These are phyloP conservation scores for Microctonus hyperodae DNA, from an alignment of 2,888 invertebrate species.

Conservation along the genomic window DNA sequence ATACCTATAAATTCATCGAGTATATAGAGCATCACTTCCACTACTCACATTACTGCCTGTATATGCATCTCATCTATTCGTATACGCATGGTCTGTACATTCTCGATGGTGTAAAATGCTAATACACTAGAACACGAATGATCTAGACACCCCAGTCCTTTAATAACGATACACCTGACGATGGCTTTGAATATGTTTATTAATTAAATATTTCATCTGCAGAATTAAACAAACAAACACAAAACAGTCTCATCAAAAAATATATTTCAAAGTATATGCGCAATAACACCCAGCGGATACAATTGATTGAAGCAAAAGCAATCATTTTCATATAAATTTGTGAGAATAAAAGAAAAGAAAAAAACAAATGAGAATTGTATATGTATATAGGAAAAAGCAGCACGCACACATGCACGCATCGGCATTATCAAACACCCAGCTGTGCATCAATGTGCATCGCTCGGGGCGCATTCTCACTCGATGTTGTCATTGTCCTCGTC, in stretches of 20 bases:
- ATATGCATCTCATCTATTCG: not conserved
- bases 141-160: not conserved
- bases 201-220: constrained; percentile 20
- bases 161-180: constrained; percentile 1
- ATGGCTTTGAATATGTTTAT: constrained; percentile 9
- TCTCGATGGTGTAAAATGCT: not conserved
- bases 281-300: too few species aligned
- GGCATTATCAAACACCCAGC: not conserved
- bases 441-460: not conserved
- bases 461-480: too few species aligned
- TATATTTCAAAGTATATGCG: not conserved
- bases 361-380: too few species aligned
- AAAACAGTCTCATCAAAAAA: not conserved
- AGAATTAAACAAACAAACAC: constrained; percentile 9
- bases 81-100: not conserved
- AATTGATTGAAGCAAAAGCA: too few species aligned
- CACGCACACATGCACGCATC: not conserved
- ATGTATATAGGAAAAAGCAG: too few species aligned
- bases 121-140: not conserved
- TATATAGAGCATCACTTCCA: not conserved
- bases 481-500: not conserved
- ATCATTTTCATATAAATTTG: too few species aligned
- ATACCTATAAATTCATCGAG: not conserved
- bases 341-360: too few species aligned
- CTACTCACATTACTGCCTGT: too few species aligned